These are phyloP conservation scores for Myxocyprinus asiaticus DNA, from an alignment of 2,113 vertebrate genomes.

Conservation along the genomic window DNA sequence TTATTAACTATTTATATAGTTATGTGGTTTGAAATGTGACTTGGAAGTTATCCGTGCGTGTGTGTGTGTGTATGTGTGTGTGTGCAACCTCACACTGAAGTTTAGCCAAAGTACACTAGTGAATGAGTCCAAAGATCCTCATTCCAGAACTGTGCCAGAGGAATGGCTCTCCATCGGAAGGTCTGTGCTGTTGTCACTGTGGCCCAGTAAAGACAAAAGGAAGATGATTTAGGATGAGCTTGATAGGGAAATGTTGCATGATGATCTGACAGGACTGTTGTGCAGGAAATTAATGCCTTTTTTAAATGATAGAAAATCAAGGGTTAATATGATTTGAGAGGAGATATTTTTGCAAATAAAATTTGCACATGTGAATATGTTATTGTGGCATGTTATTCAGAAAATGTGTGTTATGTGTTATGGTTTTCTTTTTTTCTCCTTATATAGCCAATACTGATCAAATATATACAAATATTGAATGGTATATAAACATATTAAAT, in stretches of 20 bases:
- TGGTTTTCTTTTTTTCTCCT: no score
- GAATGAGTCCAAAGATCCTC: not conserved
- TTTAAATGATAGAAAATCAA: not conserved
- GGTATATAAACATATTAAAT: no score
- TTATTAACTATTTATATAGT: no score
- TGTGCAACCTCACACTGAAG: not conserved
- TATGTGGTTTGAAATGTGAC: no score
- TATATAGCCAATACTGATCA: no score
- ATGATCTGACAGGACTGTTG: not conserved
- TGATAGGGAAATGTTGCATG: slow-evolving; percentile 10
- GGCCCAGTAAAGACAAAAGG: slow-evolving; percentile 34
- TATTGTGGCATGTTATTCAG: no score
- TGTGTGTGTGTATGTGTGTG: not conserved
- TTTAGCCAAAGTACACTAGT: slow-evolving; percentile 9
- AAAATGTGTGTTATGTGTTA: no score
- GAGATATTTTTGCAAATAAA: no score
- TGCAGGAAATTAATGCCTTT: slow-evolving; percentile 33
- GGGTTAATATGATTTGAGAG: slow-evolving; percentile 2
- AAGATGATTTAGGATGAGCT: slow-evolving; percentile 40
- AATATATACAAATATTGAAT: no score
- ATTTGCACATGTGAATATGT: no score
- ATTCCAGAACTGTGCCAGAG: not conserved
- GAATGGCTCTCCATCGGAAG: slow-evolving; percentile 30
- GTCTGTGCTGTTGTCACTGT: slow-evolving; percentile 10
- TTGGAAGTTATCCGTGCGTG: no score